Evolutionary conservation across 2,888 invertebrate genomes (phyloP).

Genomic region (Elgonia sp.): DNA sequence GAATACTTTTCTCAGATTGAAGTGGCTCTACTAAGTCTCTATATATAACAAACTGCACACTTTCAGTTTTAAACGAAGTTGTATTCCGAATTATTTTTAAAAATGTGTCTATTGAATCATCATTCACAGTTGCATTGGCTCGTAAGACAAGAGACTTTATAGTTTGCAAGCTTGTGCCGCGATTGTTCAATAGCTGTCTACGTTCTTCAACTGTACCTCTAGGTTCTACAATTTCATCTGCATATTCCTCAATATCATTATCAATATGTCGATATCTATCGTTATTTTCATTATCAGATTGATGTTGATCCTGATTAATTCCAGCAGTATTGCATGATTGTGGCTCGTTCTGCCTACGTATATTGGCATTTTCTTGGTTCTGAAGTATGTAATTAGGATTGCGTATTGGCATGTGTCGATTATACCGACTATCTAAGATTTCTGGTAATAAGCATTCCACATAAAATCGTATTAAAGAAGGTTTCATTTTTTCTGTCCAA

Average conservation of each 20-base stretch:
- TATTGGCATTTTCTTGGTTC: neutral
- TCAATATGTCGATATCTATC: neutral
- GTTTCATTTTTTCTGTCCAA: neutral
- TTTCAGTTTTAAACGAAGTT: conserved; percentile 37
- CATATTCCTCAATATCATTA: conserved; percentile 1
- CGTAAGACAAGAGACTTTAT: neutral
- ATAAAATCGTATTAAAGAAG: neutral
- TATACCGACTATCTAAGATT: conserved; percentile 36
- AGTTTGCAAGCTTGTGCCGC: neutral
- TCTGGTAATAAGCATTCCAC: conserved; percentile 58
- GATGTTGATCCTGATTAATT: too few relatives aligned
- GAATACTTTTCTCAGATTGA: conserved; percentile 30
- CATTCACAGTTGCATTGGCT: neutral
- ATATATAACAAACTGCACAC: conserved; percentile 25
- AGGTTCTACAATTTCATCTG: neutral
- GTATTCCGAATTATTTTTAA: conserved; percentile 17
- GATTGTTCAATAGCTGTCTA: too few relatives aligned
- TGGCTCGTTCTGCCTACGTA: neutral
- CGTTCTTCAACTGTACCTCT: too few relatives aligned
- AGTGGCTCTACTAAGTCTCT: conserved; percentile 2
- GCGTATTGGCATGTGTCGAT: conserved; percentile 28
- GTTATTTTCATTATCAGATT: too few relatives aligned
- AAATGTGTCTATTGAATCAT: conserved; percentile 19
- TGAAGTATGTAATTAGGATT: conserved; percentile 40
- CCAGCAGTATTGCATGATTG: too few relatives aligned